These are phyloP conservation scores for Meriones unguiculatus DNA, from an alignment of 2,113 vertebrate genomes.

Conservation along the genomic window DNA sequence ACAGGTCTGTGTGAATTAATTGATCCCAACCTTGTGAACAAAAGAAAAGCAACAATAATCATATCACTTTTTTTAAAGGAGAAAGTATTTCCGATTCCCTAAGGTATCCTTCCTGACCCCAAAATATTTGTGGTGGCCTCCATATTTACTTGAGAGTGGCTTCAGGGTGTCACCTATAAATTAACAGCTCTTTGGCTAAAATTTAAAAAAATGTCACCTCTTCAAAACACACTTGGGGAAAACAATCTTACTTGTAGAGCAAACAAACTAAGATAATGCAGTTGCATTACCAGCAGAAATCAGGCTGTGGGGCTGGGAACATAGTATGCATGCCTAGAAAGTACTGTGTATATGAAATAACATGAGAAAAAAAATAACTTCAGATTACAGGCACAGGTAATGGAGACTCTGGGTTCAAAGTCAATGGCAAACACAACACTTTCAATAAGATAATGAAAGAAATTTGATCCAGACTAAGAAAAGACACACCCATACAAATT, in stretches of 20 bases:
- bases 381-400: neutral
- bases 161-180: neutral
- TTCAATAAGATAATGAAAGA: neutral
- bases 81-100: neutral
- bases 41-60: neutral
- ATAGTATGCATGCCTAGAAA: neutral
- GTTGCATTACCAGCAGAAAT: neutral
- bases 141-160: neutral
- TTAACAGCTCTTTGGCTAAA: neutral
- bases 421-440: neutral
- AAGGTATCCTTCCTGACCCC: neutral
- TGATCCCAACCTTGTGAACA: neutral
- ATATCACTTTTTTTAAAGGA: no score
- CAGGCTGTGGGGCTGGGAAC: neutral
- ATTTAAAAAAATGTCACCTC: neutral
- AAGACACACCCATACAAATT: neutral
- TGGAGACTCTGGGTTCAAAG: neutral
- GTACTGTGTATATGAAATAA: neutral
- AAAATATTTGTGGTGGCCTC: fast-evolving
- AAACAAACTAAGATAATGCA: neutral
- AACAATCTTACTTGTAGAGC: neutral
- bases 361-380: neutral
- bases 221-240: neutral
- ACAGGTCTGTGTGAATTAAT: neutral
- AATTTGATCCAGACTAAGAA: neutral